A percentile compares a stretch with the other conserved stretches of the same genome.
Evolutionary conservation across 2,888 invertebrate species (phyloP).

Genomic region (Caenorhabditis sp.): DNA sequence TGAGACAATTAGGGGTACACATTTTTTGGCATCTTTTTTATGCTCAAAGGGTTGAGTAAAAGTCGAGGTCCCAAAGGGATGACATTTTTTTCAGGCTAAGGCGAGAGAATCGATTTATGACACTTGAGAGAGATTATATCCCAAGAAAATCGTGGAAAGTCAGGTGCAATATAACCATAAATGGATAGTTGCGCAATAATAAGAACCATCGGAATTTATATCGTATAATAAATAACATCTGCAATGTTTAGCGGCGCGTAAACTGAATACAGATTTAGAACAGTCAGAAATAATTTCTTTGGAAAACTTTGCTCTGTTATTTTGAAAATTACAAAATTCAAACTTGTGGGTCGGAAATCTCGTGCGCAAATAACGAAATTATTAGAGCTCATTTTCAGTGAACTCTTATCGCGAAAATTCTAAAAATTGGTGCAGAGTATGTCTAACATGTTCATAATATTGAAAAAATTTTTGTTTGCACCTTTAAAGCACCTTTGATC

Average conservation of each 20-base stretch:
- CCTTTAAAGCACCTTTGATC: too few relatives aligned
- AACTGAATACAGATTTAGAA: neutral
- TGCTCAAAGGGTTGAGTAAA: neutral
- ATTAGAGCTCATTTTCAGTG: too few relatives aligned
- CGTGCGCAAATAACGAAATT: too few relatives aligned
- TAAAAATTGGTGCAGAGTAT: too few relatives aligned
- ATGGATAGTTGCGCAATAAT: neutral
- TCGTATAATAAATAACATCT: neutral
- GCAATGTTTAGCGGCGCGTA: neutral
- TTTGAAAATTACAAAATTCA: too few relatives aligned
- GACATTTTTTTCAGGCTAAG: neutral
- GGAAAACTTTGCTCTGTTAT: too few relatives aligned
- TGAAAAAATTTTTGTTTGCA: too few relatives aligned
- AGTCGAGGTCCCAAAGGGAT: neutral
- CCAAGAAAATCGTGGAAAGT: neutral
- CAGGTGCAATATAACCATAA: slow-evolving; percentile 1
- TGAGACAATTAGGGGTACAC: slow-evolving; percentile 10
- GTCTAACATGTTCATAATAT: too few relatives aligned
- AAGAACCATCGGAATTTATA: neutral
- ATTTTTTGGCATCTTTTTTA: slow-evolving; percentile 1
- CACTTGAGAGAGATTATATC: slow-evolving; percentile 1
- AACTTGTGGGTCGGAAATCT: too few relatives aligned
- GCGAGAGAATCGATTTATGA: neutral
- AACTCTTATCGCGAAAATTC: too few relatives aligned
- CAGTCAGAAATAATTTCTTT: neutral